Percentiles rank a stretch among this genome's conserved stretches.
Conservation (phyloP, 37 sponge, comb jelly and placozoan species). For the Beroe forskalii region DNA sequence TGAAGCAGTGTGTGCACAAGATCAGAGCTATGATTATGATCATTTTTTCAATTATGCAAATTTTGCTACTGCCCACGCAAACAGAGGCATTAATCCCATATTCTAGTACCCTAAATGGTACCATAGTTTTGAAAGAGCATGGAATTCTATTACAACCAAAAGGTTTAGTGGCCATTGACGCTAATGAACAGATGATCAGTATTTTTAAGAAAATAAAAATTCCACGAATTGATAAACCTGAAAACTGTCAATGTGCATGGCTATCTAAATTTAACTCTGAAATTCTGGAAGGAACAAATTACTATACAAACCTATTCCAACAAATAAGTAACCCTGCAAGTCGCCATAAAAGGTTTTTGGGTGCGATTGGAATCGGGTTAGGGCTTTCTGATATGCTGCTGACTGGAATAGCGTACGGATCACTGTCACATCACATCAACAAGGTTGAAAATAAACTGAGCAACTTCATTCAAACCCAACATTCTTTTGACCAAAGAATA, state of each 20-base stretch:
- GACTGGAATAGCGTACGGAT: background rate
- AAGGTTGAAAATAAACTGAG: background rate
- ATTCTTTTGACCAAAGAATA: background rate
- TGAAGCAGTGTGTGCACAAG: background rate
- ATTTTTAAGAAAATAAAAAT: background rate
- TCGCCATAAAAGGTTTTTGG: background rate
- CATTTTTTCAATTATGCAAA: background rate
- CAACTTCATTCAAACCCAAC: background rate
- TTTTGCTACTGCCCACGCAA: background rate
- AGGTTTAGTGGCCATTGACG: background rate
- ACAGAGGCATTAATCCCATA: background rate
- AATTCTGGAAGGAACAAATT: background rate
- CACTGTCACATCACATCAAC: background rate
- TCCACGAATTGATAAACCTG: background rate
- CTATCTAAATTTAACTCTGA: background rate
- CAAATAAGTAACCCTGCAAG: background rate
- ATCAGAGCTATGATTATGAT: background rate
- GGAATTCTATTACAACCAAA: background rate
- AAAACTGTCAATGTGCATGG: background rate
- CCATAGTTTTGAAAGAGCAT: background rate
- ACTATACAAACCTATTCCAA: background rate
- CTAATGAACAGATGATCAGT: background rate
- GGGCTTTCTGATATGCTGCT: background rate
- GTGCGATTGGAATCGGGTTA: background rate
- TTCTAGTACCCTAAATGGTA: background rate